Percentiles rank a stretch among this genome's conserved stretches.
phyloP scores from a whole-genome alignment of 2,113 vertebrate species.

The human (Homo sapiens) region DNA sequence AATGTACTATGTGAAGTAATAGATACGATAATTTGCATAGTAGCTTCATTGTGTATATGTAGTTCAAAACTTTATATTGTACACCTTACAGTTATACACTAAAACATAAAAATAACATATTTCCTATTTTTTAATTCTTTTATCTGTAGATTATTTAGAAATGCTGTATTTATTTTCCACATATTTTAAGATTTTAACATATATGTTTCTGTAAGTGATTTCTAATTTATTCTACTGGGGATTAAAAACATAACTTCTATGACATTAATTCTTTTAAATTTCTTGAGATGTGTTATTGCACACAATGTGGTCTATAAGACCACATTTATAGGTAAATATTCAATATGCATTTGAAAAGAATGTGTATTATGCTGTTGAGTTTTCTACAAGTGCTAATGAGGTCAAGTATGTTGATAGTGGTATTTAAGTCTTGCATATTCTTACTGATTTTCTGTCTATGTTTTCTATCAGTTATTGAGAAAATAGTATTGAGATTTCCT shows the following conservation, averaged over 20 bases:
- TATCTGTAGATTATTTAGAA: background rate
- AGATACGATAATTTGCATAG: background rate
- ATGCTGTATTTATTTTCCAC: background rate
- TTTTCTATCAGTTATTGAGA: background rate
- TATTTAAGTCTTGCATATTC: background rate
- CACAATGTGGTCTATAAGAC: background rate
- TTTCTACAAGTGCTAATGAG: constrained; percentile 5
- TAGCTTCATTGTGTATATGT: background rate
- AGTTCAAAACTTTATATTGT: background rate
- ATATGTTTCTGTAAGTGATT: background rate
- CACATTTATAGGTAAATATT: background rate
- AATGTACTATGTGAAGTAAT: background rate
- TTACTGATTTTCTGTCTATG: background rate
- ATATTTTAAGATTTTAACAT: background rate
- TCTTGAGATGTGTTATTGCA: background rate
- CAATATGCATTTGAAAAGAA: background rate
- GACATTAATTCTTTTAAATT: background rate
- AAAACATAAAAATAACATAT: background rate
- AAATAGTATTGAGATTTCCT: background rate
- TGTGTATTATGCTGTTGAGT: background rate
- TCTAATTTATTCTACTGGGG: background rate
- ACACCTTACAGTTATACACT: background rate
- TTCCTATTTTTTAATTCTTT: background rate
- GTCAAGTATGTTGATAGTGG: background rate
- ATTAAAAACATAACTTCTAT: background rate